phyloP scores from a whole-genome alignment of 2,113 vertebrate species.

The Osmerus eperlanus region DNA sequence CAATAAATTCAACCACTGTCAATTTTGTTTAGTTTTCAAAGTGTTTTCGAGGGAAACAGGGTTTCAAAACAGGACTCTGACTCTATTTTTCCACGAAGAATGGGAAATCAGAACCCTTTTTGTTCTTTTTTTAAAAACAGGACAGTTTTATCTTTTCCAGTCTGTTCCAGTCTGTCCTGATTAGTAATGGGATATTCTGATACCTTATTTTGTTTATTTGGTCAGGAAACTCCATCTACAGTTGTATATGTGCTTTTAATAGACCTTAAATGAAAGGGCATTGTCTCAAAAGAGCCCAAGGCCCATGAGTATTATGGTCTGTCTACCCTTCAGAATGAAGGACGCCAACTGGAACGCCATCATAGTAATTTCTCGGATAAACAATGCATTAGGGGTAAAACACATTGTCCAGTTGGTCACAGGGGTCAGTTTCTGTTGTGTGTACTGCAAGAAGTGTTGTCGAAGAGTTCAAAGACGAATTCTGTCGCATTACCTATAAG shows the following conservation, averaged over 20 bases:
- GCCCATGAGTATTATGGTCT: constrained; percentile 34
- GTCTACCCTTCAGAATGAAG: constrained; percentile 60
- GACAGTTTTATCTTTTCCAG: constrained; percentile 61
- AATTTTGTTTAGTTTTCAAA: constrained; percentile 81
- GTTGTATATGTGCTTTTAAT: constrained; percentile 70
- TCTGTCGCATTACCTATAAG: no score
- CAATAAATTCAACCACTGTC: constrained; percentile 81
- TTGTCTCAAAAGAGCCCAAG: constrained; percentile 69
- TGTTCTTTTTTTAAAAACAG: constrained; percentile 46
- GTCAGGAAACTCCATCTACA: constrained; percentile 71
- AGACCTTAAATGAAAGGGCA: constrained; percentile 64
- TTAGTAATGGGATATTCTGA: constrained; percentile 72
- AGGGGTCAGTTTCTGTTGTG: constrained; percentile 56
- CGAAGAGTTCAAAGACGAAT: no score
- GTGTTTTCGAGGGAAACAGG: constrained; percentile 74
- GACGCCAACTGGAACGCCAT: constrained; percentile 55
- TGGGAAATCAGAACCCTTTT: constrained; percentile 70
- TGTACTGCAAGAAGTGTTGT: constrained; percentile 29
- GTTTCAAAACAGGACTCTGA: constrained; percentile 70
- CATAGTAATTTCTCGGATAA: constrained; percentile 39
- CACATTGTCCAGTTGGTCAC: constrained; percentile 28
- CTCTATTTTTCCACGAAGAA: constrained; percentile 69
- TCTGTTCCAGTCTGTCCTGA: constrained; percentile 62
- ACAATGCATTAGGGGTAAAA: constrained; percentile 53
- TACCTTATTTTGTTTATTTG: constrained; percentile 64